Evolutionary conservation across 2,113 vertebrate genomes (phyloP).

Genomic region (Gymnocephalus cernua): DNA sequence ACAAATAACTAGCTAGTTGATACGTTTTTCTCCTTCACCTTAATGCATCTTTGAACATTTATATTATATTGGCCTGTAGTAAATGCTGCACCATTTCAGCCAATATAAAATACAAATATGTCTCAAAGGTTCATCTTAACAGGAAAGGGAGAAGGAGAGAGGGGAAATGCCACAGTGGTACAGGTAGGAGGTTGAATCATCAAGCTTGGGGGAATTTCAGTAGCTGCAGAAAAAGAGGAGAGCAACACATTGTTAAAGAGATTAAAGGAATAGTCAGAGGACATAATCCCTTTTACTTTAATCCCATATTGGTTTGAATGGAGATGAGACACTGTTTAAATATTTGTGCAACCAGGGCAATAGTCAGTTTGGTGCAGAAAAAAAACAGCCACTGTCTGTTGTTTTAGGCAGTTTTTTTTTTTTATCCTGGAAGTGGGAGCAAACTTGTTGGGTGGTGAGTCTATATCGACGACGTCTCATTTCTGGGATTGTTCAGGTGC

Average conservation of each 20-base stretch:
- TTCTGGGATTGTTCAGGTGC: too few species aligned
- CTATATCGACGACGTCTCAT: too few species aligned
- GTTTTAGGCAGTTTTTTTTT: not conserved
- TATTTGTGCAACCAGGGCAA: slow-evolving; percentile 50
- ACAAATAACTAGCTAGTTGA: too few species aligned
- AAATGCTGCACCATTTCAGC: too few species aligned
- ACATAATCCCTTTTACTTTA: slow-evolving; percentile 77
- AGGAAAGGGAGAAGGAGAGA: not conserved
- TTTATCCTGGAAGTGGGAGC: not conserved
- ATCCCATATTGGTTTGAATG: slow-evolving; percentile 73
- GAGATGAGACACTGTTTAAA: slow-evolving; percentile 48
- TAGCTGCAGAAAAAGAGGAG: slow-evolving; percentile 53
- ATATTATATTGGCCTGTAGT: too few species aligned
- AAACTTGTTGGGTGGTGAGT: not conserved
- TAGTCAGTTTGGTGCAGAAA: slow-evolving; percentile 38
- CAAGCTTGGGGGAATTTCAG: slow-evolving; percentile 57
- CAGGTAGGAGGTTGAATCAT: slow-evolving; percentile 59
- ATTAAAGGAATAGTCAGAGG: slow-evolving; percentile 74
- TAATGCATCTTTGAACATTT: too few species aligned
- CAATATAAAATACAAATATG: too few species aligned
- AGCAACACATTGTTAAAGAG: slow-evolving; percentile 74
- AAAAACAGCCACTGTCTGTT: not conserved
- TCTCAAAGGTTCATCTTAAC: too few species aligned
- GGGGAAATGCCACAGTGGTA: slow-evolving; percentile 8
- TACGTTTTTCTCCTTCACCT: too few species aligned